Percentiles rank a stretch among this genome's conserved stretches.
phyloP scores from a whole-genome alignment of 2,113 vertebrate genomes.

The Triplophysa dalaica region DNA sequence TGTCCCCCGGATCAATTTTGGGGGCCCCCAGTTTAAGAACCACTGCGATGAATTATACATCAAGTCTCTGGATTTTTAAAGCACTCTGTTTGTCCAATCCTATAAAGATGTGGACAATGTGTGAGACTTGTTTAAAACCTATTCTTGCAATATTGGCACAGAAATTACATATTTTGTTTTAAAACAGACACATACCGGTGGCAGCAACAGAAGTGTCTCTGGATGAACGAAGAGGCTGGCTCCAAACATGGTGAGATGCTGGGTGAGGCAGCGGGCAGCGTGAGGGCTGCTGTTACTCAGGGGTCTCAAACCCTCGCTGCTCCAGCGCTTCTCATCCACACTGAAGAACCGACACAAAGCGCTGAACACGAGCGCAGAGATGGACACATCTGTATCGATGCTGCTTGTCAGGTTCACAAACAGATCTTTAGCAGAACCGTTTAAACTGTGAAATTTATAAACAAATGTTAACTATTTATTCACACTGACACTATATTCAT shows the following conservation, averaged over 20 bases:
- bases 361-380: constrained; percentile 72
- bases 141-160: neutral
- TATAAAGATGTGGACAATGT: too few relatives aligned
- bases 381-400: constrained; percentile 50
- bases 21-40: too few relatives aligned
- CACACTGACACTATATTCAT: neutral
- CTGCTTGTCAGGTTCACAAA: constrained; percentile 66
- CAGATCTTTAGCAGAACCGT: constrained; percentile 58
- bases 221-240: constrained; percentile 80
- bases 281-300: constrained; percentile 71
- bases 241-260: constrained; percentile 81
- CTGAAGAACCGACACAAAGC: constrained; percentile 77
- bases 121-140: too few relatives aligned
- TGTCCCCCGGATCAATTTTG: too few relatives aligned
- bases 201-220: constrained; percentile 71
- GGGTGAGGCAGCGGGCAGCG: constrained; percentile 71
- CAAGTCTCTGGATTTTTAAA: too few relatives aligned
- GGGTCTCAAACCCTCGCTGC: constrained; percentile 71
- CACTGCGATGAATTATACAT: too few relatives aligned
- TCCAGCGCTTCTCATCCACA: constrained; percentile 67
- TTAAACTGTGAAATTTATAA: constrained; percentile 57
- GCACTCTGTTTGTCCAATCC: too few relatives aligned
- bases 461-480: neutral
- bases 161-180: neutral
- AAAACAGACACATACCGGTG: constrained; percentile 66